Percentiles rank a stretch among this genome's conserved stretches.
These are phyloP conservation scores for Crocuta crocuta DNA, from an alignment of 2,113 vertebrate genomes.

Conservation along the genomic window DNA sequence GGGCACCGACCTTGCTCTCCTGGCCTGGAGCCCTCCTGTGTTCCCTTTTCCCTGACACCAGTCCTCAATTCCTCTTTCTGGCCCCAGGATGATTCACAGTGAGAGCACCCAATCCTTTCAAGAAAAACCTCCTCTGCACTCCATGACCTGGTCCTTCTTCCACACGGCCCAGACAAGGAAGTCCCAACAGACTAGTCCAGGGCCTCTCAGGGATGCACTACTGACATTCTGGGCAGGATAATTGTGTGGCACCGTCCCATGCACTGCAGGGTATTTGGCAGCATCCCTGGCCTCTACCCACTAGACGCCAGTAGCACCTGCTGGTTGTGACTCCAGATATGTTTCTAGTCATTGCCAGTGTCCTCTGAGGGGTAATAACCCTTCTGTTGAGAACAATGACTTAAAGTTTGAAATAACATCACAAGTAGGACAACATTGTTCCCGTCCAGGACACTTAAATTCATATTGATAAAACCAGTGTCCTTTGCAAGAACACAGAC, in stretches of 20 bases:
- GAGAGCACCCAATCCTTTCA: neutral
- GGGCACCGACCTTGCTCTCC: neutral
- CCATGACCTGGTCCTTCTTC: neutral
- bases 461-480: neutral
- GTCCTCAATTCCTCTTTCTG: neutral
- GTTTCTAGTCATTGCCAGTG: neutral
- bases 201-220: neutral
- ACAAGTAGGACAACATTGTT: neutral
- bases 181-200: neutral
- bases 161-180: accelerated
- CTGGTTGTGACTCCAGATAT: neutral
- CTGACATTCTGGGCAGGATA: neutral
- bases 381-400: neutral
- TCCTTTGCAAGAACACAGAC: neutral
- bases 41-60: neutral
- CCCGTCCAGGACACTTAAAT: neutral
- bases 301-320: neutral
- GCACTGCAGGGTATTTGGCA: neutral
- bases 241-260: neutral
- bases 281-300: neutral
- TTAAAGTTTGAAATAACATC: neutral
- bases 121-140: neutral
- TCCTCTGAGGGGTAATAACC: neutral
- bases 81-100: neutral
- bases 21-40: neutral